Base-by-base conservation (phyloP, 2,797 vertebrate genomes). In the Selene dorsalis region DNA sequence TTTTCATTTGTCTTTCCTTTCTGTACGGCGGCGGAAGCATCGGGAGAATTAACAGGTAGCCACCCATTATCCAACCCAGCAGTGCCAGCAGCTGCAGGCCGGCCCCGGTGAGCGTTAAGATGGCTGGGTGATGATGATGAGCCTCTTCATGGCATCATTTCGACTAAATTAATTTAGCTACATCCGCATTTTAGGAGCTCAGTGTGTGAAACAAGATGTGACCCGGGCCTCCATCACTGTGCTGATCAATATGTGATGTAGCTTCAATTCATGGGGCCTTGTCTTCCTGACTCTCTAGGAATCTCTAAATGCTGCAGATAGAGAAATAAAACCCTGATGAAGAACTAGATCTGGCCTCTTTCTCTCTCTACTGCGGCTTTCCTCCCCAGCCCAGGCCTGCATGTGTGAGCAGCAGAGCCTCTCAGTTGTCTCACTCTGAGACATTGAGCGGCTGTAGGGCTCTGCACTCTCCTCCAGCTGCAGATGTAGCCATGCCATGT, bases 41-140 rank as follows among this genome's bases (percentile, higher is more conserved):
- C 92, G 87, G 88, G 87, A 88, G 89, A 88, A 90, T 92, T 93
- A 91, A 91, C 92, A 94, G 94, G 93, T 94, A 94, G 90, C 88
- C 91, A 80, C 89, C 88, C 83, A 75, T 90, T 76, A 84, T 77
- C 70, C 74, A 76, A 84, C 56, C 61, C 88, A 28, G 83, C 88
- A 28, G 83, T 86, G 80, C 73, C 80, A 77, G 80, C 82, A 69
- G 83, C 85, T 63, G 77, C 20, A 79, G 86, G 81, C 79, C 86
- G 24, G 79, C 47, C 66, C 66, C 69, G 13, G 9, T 59, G 69
- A 63, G 72, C 70, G 86, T 83, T 83, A 88, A 87, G 52, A 93
- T 87, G 91, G 87, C 84, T 88, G 84, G 86, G 79, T 32, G 30
- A 6, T 75, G 86, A 41, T 77, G 82, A 22, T 88, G 80, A 59